Conservation (phyloP, 2,888 invertebrate species). For the Xanthorhoe designata region DNA sequence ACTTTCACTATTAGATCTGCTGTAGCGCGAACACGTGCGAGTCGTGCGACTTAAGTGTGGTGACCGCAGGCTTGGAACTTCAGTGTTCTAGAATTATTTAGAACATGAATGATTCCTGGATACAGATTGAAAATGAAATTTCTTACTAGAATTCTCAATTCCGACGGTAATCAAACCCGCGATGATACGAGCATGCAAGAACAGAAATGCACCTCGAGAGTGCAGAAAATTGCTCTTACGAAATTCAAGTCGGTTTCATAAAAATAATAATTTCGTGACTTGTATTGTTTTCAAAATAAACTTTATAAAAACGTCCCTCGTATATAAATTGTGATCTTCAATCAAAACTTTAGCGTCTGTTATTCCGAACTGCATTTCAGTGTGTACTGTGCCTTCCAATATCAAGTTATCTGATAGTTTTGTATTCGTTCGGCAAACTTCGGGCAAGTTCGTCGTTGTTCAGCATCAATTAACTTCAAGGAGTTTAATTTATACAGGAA, state of each 20-base stretch:
- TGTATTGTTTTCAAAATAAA: too few species aligned
- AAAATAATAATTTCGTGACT: too few species aligned
- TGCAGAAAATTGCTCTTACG: too few species aligned
- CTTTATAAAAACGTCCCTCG: not conserved
- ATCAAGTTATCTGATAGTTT: slow-evolving; percentile 28
- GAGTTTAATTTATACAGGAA: slow-evolving; percentile 53
- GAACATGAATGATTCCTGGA: too few species aligned
- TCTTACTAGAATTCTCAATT: too few species aligned
- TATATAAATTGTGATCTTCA: not conserved
- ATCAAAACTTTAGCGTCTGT: slow-evolving; percentile 4
- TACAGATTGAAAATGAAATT: too few species aligned
- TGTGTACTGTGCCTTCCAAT: slow-evolving; percentile 1
- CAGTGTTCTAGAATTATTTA: too few species aligned
- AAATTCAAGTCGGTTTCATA: too few species aligned
- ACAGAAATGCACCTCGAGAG: too few species aligned
- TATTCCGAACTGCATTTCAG: not conserved
- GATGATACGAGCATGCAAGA: too few species aligned
- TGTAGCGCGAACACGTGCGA: slow-evolving; percentile 53
- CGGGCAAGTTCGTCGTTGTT: slow-evolving; percentile 37
- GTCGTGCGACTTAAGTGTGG: not conserved
- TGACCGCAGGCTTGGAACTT: not conserved
- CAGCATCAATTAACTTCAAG: slow-evolving; percentile 41
- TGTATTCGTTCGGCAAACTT: slow-evolving; percentile 25
- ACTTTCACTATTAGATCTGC: slow-evolving; percentile 66
- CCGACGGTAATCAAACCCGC: too few species aligned